phyloP scores from a whole-genome alignment of 2,888 invertebrate genomes.

The Ommatoiulus sabulosus region DNA sequence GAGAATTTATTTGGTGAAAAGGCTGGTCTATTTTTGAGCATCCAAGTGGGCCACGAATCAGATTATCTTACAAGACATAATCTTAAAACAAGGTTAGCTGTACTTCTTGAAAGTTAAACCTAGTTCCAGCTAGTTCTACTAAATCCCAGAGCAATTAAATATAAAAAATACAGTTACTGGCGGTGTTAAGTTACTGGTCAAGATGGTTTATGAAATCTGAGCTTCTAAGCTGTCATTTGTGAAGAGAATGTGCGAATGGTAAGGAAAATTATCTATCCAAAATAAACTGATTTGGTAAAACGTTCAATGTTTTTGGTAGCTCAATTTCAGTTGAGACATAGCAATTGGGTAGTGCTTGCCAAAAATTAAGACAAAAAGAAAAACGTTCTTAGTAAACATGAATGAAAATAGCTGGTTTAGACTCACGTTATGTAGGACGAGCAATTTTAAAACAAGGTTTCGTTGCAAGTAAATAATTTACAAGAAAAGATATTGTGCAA shows the following conservation, averaged over 20 bases:
- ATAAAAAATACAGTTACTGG: no score
- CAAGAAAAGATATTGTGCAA: background rate
- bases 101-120: background rate
- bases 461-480: background rate
- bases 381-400: background rate
- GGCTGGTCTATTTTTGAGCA: background rate
- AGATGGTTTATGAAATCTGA: no score
- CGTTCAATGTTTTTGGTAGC: background rate
- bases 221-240: no score
- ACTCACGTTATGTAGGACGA: background rate
- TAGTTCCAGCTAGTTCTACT: background rate
- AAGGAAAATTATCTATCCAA: background rate
- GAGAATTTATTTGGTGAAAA: background rate
- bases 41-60: constrained; percentile 27
- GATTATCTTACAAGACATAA: background rate
- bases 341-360: background rate
- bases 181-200: no score
- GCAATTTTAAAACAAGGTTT: background rate
- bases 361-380: background rate
- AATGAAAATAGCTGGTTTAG: background rate
- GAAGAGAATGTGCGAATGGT: no score
- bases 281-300: background rate
- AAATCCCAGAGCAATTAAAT: no score
- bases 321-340: background rate
- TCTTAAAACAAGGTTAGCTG: background rate